Evolutionary conservation across 2,797 vertebrate species (phyloP).

Genomic region (Pseudomugil tenellus): DNA sequence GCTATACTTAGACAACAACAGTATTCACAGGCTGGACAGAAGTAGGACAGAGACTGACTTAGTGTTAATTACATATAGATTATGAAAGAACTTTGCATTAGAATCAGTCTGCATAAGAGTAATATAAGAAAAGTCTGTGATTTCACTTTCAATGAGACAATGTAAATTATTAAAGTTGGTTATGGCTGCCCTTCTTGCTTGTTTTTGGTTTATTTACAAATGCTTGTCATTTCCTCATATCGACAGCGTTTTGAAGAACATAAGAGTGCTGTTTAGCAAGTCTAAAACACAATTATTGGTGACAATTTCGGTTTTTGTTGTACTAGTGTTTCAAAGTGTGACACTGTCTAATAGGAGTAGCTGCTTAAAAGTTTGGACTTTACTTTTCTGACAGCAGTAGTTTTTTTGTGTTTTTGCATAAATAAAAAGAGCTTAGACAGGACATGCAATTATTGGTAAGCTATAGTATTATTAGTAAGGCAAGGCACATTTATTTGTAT

Average conservation of each 20-base stretch:
- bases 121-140: constrained; percentile 49
- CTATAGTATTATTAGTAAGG: too few species aligned
- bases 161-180: constrained; percentile 43
- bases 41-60: constrained; percentile 54
- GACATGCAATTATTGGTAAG: too few species aligned
- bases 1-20: constrained; percentile 37
- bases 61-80: constrained; percentile 44
- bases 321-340: too few species aligned
- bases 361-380: too few species aligned
- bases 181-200: constrained; percentile 25
- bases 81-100: constrained; percentile 51
- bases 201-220: constrained; percentile 8
- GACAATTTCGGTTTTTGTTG: too few species aligned
- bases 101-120: constrained; percentile 43
- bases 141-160: constrained; percentile 52
- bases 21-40: constrained; percentile 34
- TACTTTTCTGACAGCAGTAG: too few species aligned
- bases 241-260: constrained; percentile 13
- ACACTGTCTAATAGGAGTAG: too few species aligned
- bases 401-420: too few species aligned
- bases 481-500: too few species aligned
- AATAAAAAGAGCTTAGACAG: too few species aligned
- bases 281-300: too few species aligned
- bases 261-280: constrained; percentile 1
- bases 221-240: constrained; percentile 15